Conservation (phyloP, 2,113 vertebrate genomes). For the Sylvilagus bachmani region DNA sequence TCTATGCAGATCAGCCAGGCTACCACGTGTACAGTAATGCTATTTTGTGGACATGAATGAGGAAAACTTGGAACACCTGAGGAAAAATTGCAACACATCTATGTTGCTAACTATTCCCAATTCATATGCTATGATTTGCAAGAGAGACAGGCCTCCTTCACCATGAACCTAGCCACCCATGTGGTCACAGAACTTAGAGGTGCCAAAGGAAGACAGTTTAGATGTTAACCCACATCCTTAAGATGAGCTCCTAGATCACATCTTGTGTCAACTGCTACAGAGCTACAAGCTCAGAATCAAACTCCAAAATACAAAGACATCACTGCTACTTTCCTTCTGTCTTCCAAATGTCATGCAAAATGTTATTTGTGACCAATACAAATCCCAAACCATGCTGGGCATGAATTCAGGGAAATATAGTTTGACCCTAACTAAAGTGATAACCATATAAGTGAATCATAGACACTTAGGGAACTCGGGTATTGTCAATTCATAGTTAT, state of each 20-base stretch:
- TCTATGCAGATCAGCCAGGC: not conserved
- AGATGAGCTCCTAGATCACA: not conserved
- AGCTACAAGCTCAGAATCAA: not conserved
- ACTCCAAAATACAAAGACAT: not conserved
- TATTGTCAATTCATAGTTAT: not conserved
- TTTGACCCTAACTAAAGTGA: not conserved
- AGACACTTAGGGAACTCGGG: not conserved
- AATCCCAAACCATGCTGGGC: not conserved
- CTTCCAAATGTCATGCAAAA: not conserved
- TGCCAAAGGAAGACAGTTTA: not conserved
- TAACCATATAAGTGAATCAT: not conserved
- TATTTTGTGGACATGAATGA: not conserved
- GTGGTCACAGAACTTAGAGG: not conserved
- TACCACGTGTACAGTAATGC: not conserved
- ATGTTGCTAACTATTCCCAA: not conserved
- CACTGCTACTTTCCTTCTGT: not conserved
- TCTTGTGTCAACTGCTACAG: not conserved
- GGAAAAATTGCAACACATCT: not conserved
- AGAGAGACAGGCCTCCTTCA: not conserved
- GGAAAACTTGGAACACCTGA: not conserved
- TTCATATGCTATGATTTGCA: not conserved
- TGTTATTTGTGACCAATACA: not conserved
- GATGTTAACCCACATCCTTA: too few relatives aligned
- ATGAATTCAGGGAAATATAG: slow-evolving; percentile 21
- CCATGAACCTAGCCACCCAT: too few relatives aligned